A percentile compares a stretch with the other conserved stretches of the same genome.
Evolutionary conservation across 2,113 vertebrate species (phyloP).

Genomic region (Indicator indicator): DNA sequence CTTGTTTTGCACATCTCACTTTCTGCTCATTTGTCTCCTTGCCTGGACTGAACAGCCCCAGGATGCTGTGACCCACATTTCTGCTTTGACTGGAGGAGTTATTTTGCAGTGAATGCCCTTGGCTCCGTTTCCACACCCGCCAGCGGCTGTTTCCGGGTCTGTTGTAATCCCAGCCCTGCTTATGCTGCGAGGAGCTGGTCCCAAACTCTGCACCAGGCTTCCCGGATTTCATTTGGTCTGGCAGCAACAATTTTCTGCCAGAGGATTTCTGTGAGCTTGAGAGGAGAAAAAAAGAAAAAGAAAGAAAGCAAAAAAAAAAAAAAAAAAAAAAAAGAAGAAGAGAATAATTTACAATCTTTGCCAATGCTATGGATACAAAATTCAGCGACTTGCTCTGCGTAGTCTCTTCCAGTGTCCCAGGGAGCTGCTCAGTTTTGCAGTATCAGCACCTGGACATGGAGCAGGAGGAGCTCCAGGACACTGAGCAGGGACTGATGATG

Average conservation of each 20-base stretch:
- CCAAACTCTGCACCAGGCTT: background rate
- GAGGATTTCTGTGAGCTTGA: background rate
- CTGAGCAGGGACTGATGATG: background rate
- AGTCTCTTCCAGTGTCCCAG: background rate
- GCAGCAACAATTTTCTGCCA: background rate
- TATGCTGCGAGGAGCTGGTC: background rate
- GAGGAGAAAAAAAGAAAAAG: background rate
- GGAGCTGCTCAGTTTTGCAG: background rate
- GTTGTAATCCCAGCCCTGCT: background rate
- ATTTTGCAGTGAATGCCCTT: background rate
- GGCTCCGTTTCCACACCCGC: background rate
- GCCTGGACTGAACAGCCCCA: background rate
- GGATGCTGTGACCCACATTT: background rate
- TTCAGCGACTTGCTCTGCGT: background rate
- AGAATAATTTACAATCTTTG: background rate
- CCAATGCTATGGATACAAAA: background rate
- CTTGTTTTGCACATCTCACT: background rate
- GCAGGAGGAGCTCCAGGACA: background rate
- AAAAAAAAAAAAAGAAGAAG: background rate
- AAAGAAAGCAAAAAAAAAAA: background rate
- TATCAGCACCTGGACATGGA: background rate
- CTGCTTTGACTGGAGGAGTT: background rate
- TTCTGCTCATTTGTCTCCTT: background rate
- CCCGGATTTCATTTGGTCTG: background rate
- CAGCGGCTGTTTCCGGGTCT: background rate